Evolutionary conservation across 2,113 vertebrate species (phyloP).

Genomic region (Lonchura striata): DNA sequence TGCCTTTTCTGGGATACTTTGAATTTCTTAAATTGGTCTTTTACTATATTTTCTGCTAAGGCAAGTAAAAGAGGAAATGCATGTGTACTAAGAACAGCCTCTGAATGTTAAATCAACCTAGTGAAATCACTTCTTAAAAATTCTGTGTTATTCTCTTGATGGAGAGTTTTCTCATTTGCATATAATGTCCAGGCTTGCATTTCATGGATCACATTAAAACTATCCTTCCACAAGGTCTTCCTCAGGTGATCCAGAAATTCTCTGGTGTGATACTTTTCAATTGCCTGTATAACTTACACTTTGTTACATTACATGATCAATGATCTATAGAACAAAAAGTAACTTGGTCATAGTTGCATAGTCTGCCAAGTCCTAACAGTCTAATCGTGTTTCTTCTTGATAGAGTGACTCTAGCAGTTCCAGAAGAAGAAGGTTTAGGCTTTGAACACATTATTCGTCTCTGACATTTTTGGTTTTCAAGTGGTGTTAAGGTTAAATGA

Average conservation of each 20-base stretch:
- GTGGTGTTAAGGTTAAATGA: conserved; percentile 28
- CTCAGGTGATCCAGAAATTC: neutral
- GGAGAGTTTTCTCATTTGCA: neutral
- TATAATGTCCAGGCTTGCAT: neutral
- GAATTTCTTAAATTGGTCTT: neutral
- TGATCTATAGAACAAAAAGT: neutral
- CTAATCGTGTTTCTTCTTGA: neutral
- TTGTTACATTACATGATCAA: neutral
- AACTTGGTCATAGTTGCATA: neutral
- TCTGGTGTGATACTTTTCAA: neutral
- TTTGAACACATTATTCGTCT: neutral
- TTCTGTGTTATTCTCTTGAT: neutral
- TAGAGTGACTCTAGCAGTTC: neutral
- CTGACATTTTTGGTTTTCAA: conserved; percentile 21
- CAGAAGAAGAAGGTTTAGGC: neutral
- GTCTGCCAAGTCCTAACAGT: neutral
- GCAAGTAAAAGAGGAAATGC: neutral
- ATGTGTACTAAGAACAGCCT: neutral
- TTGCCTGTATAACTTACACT: neutral
- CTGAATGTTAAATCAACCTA: neutral
- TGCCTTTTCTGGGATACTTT: neutral
- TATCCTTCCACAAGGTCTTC: neutral
- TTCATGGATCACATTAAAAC: neutral
- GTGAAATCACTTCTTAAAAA: neutral
- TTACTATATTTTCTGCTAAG: neutral